Conservation (phyloP, 2,797 vertebrate species). For the Lemur catta region DNA sequence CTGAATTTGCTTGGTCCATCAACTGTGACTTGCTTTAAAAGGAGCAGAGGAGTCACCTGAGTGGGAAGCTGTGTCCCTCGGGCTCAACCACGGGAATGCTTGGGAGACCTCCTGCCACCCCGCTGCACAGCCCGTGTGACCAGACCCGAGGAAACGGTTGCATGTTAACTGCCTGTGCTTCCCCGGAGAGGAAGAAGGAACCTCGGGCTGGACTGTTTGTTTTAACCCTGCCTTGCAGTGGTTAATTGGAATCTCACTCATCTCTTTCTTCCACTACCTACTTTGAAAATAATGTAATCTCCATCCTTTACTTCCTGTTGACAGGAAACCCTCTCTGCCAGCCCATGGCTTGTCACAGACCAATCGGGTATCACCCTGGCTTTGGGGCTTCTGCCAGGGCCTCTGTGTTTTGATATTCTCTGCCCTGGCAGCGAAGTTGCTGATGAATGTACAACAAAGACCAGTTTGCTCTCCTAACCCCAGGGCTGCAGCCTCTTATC, state of each 20-base stretch:
- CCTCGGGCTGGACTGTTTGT: accelerated
- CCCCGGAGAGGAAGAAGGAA: accelerated
- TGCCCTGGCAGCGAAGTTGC: background rate
- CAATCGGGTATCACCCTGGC: background rate
- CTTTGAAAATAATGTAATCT: constrained; percentile 62
- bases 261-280: constrained; percentile 26
- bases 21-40: background rate
- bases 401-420: constrained; percentile 29
- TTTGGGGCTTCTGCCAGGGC: constrained; percentile 38
- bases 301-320: constrained; percentile 64
- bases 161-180: accelerated
- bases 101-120: background rate
- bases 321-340: constrained; percentile 67
- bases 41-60: background rate
- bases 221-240: background rate
- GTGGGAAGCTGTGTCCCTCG: background rate
- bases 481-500: background rate
- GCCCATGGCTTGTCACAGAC: constrained; percentile 9
- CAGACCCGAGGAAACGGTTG: background rate
- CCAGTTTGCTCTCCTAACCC: background rate
- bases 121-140: accelerated
- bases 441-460: background rate
- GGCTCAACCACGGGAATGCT: background rate
- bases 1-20: background rate
- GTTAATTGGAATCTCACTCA: background rate